Percentiles rank a stretch among this genome's conserved stretches.
These are phyloP conservation scores for Bungarus multicinctus DNA, from an alignment of 2,113 vertebrate genomes.

Conservation along the genomic window DNA sequence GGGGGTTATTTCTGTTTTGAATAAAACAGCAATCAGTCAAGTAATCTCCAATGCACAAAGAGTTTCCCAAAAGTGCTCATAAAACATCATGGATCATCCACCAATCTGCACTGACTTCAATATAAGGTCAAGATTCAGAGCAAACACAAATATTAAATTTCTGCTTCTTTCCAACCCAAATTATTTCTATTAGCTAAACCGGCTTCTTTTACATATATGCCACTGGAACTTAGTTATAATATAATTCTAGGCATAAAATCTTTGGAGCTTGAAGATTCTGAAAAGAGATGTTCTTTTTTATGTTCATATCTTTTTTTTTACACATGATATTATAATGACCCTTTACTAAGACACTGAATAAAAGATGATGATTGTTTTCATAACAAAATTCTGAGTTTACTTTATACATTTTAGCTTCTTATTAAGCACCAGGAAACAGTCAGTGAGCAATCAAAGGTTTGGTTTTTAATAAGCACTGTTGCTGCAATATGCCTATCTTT, in stretches of 20 bases:
- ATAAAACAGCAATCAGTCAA: neutral
- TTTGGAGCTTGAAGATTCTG: neutral
- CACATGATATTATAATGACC: neutral
- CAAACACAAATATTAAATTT: neutral
- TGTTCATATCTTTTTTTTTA: neutral
- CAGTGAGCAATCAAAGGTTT: neutral
- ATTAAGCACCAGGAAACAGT: constrained; percentile 22
- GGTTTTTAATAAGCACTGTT: neutral
- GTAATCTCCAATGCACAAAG: neutral
- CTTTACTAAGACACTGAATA: neutral
- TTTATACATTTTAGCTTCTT: neutral
- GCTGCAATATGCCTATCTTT: neutral
- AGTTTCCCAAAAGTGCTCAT: too few relatives aligned
- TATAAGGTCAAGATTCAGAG: neutral
- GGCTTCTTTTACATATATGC: neutral
- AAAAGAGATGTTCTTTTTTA: constrained; percentile 2
- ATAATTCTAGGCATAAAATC: neutral
- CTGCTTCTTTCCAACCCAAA: neutral
- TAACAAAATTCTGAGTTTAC: neutral
- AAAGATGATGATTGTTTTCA: neutral
- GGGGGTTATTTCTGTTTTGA: neutral
- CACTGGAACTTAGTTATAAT: neutral
- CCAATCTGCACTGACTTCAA: neutral
- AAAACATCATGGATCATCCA: neutral
- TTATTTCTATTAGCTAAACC: neutral